A percentile compares a stretch with the other conserved stretches of the same genome.
Conservation (phyloP, 2,797 vertebrate species). For the Huso huso region DNA sequence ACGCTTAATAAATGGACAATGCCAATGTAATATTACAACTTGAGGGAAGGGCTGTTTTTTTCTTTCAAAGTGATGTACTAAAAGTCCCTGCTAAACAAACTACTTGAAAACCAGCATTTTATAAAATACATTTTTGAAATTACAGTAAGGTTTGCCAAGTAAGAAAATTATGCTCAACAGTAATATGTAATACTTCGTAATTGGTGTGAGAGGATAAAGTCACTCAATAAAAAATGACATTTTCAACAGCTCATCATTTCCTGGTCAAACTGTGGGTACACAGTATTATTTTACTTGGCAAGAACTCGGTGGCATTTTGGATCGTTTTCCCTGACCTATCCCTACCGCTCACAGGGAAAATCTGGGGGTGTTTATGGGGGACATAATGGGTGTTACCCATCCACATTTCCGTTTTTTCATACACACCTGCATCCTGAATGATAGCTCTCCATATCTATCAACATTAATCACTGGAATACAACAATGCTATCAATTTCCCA, state of each 20-base stretch:
- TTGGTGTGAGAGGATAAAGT: slow-evolving; percentile 19
- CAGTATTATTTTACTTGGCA: slow-evolving; percentile 5
- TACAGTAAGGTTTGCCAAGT: too few species aligned
- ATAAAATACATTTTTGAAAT: too few species aligned
- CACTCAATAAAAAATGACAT: slow-evolving; percentile 18
- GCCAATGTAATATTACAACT: too few species aligned
- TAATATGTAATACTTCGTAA: neutral
- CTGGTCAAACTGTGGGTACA: neutral
- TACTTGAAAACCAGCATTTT: too few species aligned
- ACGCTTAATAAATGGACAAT: too few species aligned
- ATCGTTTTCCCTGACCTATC: slow-evolving; percentile 5
- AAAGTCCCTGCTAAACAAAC: too few species aligned
- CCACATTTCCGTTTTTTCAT: slow-evolving; percentile 44
- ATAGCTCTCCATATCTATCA: slow-evolving; percentile 50
- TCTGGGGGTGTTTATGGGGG: neutral
- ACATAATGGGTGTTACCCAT: slow-evolving; percentile 52
- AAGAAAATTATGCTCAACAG: too few species aligned
- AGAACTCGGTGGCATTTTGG: slow-evolving; percentile 3
- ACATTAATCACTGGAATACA: slow-evolving; percentile 53
- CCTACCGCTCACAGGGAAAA: neutral
- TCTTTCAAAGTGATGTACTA: too few species aligned
- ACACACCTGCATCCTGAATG: slow-evolving; percentile 68
- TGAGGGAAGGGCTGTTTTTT: too few species aligned
- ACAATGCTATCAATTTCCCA: slow-evolving; percentile 24
- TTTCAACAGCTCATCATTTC: slow-evolving; percentile 6